These are phyloP conservation scores for Phylloscopus whistleri DNA, from an alignment of 2,113 vertebrate species.

Conservation along the genomic window DNA sequence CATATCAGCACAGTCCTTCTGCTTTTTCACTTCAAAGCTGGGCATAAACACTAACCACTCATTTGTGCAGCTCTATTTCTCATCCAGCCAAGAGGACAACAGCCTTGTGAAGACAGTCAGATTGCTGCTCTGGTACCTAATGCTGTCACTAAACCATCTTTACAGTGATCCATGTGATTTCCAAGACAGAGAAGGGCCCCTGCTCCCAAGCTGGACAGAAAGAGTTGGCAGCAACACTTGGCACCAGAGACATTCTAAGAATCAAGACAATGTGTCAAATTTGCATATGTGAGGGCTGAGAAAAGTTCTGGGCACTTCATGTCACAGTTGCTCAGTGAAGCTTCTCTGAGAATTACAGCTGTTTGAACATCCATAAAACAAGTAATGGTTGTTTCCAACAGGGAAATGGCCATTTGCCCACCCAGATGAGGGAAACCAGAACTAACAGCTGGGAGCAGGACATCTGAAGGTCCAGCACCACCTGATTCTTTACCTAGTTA, in stretches of 20 bases:
- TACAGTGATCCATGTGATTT: background rate
- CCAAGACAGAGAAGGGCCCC: background rate
- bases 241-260: background rate
- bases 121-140: background rate
- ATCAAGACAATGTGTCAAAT: background rate
- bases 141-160: background rate
- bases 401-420: background rate
- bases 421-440: background rate
- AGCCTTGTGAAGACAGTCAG: background rate
- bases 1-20: background rate
- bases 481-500: background rate
- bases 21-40: background rate
- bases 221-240: background rate
- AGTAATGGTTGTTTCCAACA: background rate
- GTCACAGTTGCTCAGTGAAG: background rate
- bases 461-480: background rate
- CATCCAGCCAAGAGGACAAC: background rate
- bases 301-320: background rate
- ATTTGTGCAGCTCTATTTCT: background rate
- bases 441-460: background rate
- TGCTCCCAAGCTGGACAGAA: background rate
- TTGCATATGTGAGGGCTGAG: background rate
- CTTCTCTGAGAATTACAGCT: background rate
- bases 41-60: background rate
- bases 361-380: background rate